A percentile compares a stretch with the other conserved stretches of the same genome.
phyloP scores from a whole-genome alignment of 2,797 vertebrate species.

The Myotis vivesi region DNA sequence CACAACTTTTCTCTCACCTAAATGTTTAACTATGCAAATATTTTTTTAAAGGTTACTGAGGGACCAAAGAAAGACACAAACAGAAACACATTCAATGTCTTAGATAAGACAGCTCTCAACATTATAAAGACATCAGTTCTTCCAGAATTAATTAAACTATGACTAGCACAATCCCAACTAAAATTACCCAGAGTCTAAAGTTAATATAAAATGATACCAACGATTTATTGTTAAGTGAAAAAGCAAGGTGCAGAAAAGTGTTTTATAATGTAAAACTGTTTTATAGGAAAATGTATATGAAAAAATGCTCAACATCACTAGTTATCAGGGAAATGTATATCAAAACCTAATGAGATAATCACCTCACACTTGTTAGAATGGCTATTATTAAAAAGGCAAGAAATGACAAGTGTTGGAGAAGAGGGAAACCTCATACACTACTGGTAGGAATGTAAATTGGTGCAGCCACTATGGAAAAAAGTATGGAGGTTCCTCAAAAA shows the following conservation, averaged over 20 bases:
- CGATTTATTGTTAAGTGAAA: background rate
- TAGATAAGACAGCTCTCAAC: background rate
- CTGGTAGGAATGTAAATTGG: background rate
- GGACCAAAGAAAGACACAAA: constrained; percentile 4
- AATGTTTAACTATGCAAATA: background rate
- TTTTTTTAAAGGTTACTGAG: background rate
- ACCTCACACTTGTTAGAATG: background rate
- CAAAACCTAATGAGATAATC: background rate
- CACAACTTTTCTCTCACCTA: background rate
- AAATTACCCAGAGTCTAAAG: constrained; percentile 22
- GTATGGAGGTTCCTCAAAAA: background rate
- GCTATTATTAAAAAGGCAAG: background rate
- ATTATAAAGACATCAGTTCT: background rate
- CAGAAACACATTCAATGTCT: background rate
- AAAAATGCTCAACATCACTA: background rate
- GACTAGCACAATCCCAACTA: background rate
- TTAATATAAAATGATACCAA: background rate
- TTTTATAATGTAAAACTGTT: background rate
- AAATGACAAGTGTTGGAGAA: background rate
- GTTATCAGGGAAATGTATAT: background rate
- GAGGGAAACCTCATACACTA: too few relatives aligned
- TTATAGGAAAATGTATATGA: background rate
- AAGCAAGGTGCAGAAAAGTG: background rate
- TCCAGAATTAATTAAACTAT: background rate
- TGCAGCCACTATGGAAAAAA: background rate